These are phyloP conservation scores for Pristiophorus japonicus DNA, from an alignment of 2,113 vertebrate genomes.

Conservation along the genomic window DNA sequence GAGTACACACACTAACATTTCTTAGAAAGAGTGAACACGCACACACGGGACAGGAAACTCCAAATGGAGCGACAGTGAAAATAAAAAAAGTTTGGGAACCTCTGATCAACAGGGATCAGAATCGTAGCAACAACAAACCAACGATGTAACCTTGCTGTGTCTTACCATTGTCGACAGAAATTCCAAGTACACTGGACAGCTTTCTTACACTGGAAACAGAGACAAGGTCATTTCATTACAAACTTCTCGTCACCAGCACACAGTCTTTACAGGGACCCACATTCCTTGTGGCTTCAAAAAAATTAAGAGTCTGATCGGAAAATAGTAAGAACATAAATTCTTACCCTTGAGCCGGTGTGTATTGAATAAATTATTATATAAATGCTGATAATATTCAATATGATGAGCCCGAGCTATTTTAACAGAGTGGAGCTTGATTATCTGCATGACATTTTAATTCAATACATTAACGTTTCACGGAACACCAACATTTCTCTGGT, in stretches of 20 bases:
- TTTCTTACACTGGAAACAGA: constrained; percentile 99
- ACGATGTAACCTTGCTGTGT: constrained; percentile 66
- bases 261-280: constrained; percentile 53
- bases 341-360: too few species aligned
- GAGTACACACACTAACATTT: too few species aligned
- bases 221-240: constrained; percentile 83
- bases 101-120: background rate
- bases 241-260: constrained; percentile 56
- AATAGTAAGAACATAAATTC: background rate
- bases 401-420: background rate
- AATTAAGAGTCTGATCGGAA: background rate
- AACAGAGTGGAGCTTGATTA: background rate
- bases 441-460: background rate
- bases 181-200: constrained; percentile 98
- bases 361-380: background rate
- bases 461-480: background rate
- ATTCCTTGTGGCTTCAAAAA: constrained; percentile 39
- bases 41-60: background rate
- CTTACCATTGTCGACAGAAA: constrained; percentile 99
- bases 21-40: background rate
- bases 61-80: background rate
- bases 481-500: background rate
- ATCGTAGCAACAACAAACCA: constrained; percentile 50
- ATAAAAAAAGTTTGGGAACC: background rate
- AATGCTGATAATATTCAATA: too few species aligned